Evolutionary conservation across 1,140 invertebrate species (phyloP), one percentile per base, ranked within the genome.

Genomic region (Drosophila parvula): DNA sequence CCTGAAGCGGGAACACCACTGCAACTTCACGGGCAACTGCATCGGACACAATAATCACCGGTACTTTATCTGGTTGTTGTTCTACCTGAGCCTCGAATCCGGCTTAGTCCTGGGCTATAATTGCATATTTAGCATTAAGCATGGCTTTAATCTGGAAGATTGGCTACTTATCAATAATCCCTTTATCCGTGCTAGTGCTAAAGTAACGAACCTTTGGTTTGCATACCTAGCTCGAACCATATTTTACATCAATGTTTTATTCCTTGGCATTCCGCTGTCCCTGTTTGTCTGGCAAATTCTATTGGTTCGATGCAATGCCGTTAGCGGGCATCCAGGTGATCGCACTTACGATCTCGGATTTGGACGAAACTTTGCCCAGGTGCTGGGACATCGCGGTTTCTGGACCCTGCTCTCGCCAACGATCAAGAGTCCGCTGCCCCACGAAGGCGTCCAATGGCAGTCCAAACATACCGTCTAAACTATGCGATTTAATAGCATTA

Each of bases 1-100:
- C 38, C 90, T 98, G 18, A 98, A 98, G 91, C 94, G 98, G 74
- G 98, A 99, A 92, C 98, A 99, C 92, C 98, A 99, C 90, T 99
- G 98, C 91, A 95, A 96, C 40, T 99, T 99, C 90, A 95, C 96
- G 16, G 96, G 95, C 10, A 96, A 95, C 88, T 99, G 98, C 92
- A 93, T 99, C 12, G 98, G 98, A 0, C 96, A 98, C 91, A 94
- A 94, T 57, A 99, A 99, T 92, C 96, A 97, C 74, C 93, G 98
- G 80, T 98, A 96, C 92, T 99, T 98, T 85, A 92, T 97, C 0
- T 94, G 95, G 78, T 96, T 98, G 85, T 93, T 97, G 6, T 91
- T 97, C 7, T 96, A 98, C 90, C 92, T 98, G 28, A 95, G 95
- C 79, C 68, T 96, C 6, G 94, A 94, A 5, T 95, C 95, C 55